Conservation (phyloP, 1,140 invertebrate species). For the Cardiocondyla obscurior region DNA sequence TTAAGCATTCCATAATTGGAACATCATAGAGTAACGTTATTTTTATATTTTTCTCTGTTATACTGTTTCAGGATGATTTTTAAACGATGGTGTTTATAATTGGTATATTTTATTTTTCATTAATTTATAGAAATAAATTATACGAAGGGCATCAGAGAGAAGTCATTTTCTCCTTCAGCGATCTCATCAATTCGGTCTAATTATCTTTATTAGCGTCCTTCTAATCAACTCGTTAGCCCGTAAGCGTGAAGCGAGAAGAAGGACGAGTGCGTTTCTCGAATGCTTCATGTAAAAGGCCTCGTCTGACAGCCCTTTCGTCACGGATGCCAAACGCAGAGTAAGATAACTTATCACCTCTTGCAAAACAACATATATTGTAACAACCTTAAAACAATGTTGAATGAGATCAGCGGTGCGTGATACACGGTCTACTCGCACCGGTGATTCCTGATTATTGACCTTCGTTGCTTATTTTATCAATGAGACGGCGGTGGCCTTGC, state of each 20-base stretch:
- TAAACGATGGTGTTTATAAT: background rate
- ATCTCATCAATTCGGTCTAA: background rate
- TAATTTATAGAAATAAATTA: constrained; percentile 38
- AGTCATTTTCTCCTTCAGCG: background rate
- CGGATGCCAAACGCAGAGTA: background rate
- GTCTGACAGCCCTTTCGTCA: background rate
- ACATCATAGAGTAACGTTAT: background rate
- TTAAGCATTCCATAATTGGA: background rate
- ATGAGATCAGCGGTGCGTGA: constrained; percentile 28
- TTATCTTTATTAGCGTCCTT: background rate
- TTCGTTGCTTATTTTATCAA: constrained; percentile 34
- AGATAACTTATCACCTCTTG: background rate
- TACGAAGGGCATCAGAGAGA: background rate
- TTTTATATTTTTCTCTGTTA: constrained; percentile 20
- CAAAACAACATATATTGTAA: background rate
- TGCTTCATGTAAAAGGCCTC: too few relatives aligned
- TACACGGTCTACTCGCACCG: constrained; percentile 16
- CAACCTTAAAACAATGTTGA: background rate
- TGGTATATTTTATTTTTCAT: constrained; percentile 33
- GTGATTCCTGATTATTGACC: constrained; percentile 57
- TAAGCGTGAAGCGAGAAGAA: background rate
- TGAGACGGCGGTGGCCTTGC: constrained; percentile 36
- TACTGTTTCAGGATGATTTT: background rate
- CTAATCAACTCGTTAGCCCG: background rate
- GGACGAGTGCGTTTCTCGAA: background rate